Evolutionary conservation across 1,140 invertebrate species (phyloP), one percentile per base, ranked within the genome.

Genomic region (Conus betulinus): DNA sequence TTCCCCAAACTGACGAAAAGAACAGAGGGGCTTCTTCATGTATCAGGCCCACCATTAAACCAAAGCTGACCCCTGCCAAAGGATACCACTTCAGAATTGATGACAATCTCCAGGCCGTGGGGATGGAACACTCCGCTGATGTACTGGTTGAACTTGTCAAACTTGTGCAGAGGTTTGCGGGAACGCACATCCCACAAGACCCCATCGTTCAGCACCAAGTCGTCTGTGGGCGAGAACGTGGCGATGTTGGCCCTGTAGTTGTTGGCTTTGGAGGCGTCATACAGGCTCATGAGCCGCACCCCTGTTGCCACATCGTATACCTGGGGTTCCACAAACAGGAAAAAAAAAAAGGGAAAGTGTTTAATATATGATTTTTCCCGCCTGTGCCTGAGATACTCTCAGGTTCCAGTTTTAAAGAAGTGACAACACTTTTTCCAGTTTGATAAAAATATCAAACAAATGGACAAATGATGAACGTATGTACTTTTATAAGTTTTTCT

Each of bases 71-170:
- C 71, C 71, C 20, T 10, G 23, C 8, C 3, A 91, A 94, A 95
- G 93, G 94, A 94, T 94, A 96, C 96, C 90, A 96, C 96, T 95
- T 97, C 96, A 51, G 96, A 96, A 90, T 96, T 96, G 85, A 96
- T 96, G 89, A 97, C 96, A 91, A 96, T 93, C 91, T 99, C 98
- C 71, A 98, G 96, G 0, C 98, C 99, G 94, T 98, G 99, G 0
- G 99, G 99, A 97, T 99, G 99, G 94, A 99, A 99, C 2, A 99
- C 97, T 0, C 99, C 99, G 93, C 98, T 99, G 39, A 99, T 96
- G 67, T 97, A 97, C 93, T 99, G 97, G 95, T 99, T 99, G 39
- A 99, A 96, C 95, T 99, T 99, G 95, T 99, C 99, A 93, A 99
- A 98, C 93, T 99, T 99, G 94, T 99, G 98, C 82, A 95, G 91